Percentiles rank a stretch among this genome's conserved stretches.
Evolutionary conservation across 2,113 vertebrate species (phyloP).

Genomic region (Pteronura brasiliensis): DNA sequence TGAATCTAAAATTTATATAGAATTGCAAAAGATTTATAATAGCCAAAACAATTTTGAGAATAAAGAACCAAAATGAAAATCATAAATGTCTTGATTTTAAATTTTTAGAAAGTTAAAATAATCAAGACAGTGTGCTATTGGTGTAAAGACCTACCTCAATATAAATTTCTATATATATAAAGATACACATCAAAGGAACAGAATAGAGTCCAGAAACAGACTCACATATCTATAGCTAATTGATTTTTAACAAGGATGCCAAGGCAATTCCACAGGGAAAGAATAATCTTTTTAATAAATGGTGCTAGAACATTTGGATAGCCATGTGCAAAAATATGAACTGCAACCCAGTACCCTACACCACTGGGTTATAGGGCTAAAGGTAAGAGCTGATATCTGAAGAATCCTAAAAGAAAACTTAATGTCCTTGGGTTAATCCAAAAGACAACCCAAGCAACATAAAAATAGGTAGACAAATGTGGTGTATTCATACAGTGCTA

Average conservation of each 20-base stretch:
- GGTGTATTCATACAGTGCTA: too few species aligned
- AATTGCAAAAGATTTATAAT: neutral
- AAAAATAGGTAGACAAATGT: neutral
- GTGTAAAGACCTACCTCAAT: neutral
- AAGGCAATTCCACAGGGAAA: neutral
- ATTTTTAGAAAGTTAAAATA: constrained; percentile 18
- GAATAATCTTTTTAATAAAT: neutral
- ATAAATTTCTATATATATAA: neutral
- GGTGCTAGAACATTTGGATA: neutral
- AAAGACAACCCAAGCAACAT: neutral
- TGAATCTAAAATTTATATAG: neutral
- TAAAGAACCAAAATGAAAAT: neutral
- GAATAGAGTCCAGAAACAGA: neutral
- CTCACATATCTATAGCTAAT: neutral
- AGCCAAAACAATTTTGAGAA: constrained; percentile 1
- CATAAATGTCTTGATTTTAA: constrained; percentile 2
- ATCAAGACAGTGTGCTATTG: neutral
- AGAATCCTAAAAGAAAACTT: constrained; percentile 11
- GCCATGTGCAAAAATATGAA: neutral
- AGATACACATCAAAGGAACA: neutral
- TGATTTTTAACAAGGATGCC: neutral
- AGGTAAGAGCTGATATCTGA: neutral
- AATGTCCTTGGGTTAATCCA: neutral
- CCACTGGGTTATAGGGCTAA: neutral
- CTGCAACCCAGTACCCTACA: neutral